Evolutionary conservation across 2,113 vertebrate species (phyloP), one percentile per base, ranked within the genome.

Genomic region (Agapornis roseicollis): DNA sequence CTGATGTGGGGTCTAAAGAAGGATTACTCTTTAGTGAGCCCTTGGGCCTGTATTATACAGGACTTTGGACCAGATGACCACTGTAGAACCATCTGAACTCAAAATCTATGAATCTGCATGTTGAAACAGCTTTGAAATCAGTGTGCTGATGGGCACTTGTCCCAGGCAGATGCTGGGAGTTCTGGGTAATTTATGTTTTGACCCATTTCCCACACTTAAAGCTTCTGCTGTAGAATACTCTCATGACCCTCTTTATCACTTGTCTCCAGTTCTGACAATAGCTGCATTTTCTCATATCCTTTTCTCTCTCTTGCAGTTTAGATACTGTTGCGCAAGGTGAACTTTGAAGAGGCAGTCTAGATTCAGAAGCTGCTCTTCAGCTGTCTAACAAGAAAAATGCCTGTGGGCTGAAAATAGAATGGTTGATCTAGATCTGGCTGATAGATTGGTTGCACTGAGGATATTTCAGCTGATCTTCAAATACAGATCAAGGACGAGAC

Each of bases 141-240:
- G 16, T 11, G 41, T 77, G 55, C 39, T 68, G 76, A 33, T 81
- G 56, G 71, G 42, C 25, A 9, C 63, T 88, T 90, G 66, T 63
- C 60, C 72, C 55, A 74, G 8, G n/a, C 47, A 81, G 73, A 77
- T 37, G 69, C 42, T 89, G 79, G 88, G 87, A 95, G 52, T 79
- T 86, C 44, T 66, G 39, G 17, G 64, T 73, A 77, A 83, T 91
- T 94, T 92, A 76, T 74, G 82, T 96, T 97, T 97, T 95, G 88
- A 85, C 68, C 53, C 80, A 61, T 84, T 94, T 93, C 61, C 58
- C 55, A 83, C 60, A 89, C 80, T 58, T 79, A 39, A 58, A 55
- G 47, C 80, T 96, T 93, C 87, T 46, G 50, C 92, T 90, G 71
- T 80, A 86, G 90, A 94, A 94, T 65, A 79, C 31, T 89, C 37